Evolutionary conservation across 2,113 vertebrate genomes (phyloP).

Genomic region (Penelope pileata): DNA sequence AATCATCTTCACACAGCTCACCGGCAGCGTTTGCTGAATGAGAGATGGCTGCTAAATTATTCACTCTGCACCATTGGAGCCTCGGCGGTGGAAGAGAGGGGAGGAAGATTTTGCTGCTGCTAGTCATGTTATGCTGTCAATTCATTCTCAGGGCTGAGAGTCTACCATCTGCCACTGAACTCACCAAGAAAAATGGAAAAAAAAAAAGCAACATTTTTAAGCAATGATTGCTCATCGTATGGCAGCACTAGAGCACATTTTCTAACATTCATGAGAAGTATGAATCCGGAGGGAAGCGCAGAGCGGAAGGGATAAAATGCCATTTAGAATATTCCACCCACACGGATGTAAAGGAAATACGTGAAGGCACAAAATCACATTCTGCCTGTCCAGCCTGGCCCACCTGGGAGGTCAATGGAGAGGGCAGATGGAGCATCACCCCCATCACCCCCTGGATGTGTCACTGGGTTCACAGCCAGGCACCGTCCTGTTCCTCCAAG

Average conservation of each 20-base stretch:
- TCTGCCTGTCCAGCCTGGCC: background rate
- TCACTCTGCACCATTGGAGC: background rate
- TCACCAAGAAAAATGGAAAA: background rate
- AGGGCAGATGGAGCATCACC: rapidly evolving
- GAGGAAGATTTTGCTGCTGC: background rate
- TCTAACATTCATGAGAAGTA: background rate
- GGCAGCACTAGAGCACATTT: background rate
- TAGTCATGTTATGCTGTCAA: background rate
- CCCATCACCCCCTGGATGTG: background rate
- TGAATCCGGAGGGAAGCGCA: background rate
- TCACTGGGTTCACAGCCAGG: background rate
- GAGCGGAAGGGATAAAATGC: background rate
- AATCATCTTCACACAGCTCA: conserved; percentile 8
- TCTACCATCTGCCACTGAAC: conserved; percentile 41
- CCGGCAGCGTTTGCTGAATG: conserved; percentile 39
- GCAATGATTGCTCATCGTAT: background rate
- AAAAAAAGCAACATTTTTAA: background rate
- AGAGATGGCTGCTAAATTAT: conserved; percentile 50
- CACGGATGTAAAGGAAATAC: background rate
- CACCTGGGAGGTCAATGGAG: background rate
- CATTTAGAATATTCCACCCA: background rate
- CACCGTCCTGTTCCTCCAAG: background rate
- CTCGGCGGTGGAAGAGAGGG: background rate
- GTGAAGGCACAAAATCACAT: background rate
- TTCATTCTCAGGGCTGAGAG: conserved; percentile 22